A percentile compares a stretch with the other conserved stretches of the same genome.
phyloP scores from a whole-genome alignment of 2,888 invertebrate genomes.

The Habroteleia sp. region DNA sequence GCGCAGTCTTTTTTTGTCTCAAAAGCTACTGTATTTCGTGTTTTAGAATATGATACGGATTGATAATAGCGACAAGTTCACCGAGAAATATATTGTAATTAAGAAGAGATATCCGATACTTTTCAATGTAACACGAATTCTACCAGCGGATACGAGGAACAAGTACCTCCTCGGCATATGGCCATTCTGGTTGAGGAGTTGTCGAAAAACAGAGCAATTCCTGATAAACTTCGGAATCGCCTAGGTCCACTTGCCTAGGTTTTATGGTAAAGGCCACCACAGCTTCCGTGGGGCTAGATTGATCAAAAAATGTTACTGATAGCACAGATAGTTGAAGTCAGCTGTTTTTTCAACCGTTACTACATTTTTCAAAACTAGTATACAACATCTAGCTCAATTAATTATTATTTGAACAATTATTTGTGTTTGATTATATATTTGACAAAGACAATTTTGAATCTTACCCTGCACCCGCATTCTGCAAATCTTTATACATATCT shows the following conservation, averaged over 20 bases:
- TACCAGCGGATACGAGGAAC: constrained; percentile 66
- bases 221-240: constrained; percentile 80
- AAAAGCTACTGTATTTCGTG: too few relatives aligned
- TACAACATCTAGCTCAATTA: too few relatives aligned
- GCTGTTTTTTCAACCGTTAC: constrained; percentile 15
- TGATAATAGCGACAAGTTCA: too few relatives aligned
- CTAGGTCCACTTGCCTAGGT: constrained; percentile 79
- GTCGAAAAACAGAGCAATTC: constrained; percentile 80
- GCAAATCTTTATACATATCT: constrained; percentile 91
- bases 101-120: constrained; percentile 27
- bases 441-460: too few relatives aligned
- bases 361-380: too few relatives aligned
- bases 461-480: constrained; percentile 81
- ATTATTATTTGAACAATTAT: too few relatives aligned
- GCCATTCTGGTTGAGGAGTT: constrained; percentile 79
- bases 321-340: constrained; percentile 20
- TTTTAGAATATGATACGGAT: too few relatives aligned
- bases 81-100: too few relatives aligned
- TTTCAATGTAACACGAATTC: constrained; percentile 36
- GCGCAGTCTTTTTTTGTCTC: too few relatives aligned
- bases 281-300: constrained; percentile 78
- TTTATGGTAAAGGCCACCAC: constrained; percentile 80
- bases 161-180: constrained; percentile 79
- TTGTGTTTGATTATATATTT: too few relatives aligned
- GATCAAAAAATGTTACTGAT: constrained; percentile 69